Conservation (phyloP, 2,113 vertebrate species). For the Corythoichthys intestinalis region DNA sequence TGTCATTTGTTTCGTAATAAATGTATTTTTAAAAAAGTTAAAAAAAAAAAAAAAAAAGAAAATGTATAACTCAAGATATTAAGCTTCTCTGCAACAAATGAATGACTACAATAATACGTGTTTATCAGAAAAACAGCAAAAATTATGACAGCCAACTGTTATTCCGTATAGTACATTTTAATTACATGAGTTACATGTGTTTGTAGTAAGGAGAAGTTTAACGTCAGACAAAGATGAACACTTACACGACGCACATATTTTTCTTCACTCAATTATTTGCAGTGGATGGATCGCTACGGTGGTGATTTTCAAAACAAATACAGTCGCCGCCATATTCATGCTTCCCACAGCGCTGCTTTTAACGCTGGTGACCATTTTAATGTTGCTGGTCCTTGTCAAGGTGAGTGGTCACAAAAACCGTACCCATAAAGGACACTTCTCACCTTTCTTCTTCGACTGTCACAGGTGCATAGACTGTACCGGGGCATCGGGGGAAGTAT, state of each 20-base stretch:
- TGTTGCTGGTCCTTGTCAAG: conserved; percentile 79
- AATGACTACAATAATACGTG: no score
- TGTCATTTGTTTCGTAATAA: no score
- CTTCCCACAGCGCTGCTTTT: conserved; percentile 86
- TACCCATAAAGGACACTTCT: background rate
- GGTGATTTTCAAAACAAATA: conserved; percentile 73
- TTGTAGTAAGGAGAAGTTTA: no score
- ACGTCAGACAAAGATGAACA: no score
- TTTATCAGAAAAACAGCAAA: no score
- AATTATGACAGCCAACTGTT: no score
- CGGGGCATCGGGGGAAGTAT: conserved; percentile 85
- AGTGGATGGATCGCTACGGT: conserved; percentile 89
- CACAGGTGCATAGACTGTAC: conserved; percentile 90
- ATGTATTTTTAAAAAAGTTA: no score
- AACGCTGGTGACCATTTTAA: conserved; percentile 74
- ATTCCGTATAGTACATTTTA: no score
- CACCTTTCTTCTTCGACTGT: background rate
- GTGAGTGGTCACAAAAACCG: conserved; percentile 64
- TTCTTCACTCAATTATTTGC: conserved; percentile 42
- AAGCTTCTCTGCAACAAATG: no score
- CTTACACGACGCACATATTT: conserved; percentile 28
- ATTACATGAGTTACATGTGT: no score
- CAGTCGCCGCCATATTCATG: conserved; percentile 86
- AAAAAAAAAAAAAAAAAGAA: no score
- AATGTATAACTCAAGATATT: no score